Evolutionary conservation across 2,113 vertebrate species (phyloP).

Genomic region (Lipophrys pholis): DNA sequence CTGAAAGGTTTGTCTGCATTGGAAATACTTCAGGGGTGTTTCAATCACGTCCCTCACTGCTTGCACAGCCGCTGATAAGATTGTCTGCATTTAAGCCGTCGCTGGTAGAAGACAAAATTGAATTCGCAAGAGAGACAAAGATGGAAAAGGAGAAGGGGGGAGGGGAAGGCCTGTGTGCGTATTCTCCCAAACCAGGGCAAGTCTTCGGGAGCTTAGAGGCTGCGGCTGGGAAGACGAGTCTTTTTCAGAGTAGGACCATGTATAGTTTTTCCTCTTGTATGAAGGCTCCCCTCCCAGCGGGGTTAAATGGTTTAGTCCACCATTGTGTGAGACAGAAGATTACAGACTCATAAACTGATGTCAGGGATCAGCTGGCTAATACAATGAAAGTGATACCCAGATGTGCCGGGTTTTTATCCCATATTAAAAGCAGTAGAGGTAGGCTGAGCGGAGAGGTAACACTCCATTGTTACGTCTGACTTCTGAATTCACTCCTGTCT

Average conservation of each 20-base stretch:
- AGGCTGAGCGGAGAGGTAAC: constrained; percentile 56
- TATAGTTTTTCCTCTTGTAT: constrained; percentile 63
- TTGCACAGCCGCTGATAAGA: constrained; percentile 84
- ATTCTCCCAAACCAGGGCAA: constrained; percentile 72
- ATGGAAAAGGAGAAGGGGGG: constrained; percentile 68
- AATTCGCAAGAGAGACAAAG: constrained; percentile 81
- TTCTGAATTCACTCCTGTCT: constrained; percentile 45
- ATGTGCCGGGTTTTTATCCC: constrained; percentile 72
- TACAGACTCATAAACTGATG: constrained; percentile 83
- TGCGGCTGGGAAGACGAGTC: constrained; percentile 62
- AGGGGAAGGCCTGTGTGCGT: constrained; percentile 50
- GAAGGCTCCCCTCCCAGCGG: constrained; percentile 62
- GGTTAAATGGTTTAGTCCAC: constrained; percentile 78
- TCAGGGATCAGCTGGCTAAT: constrained; percentile 82
- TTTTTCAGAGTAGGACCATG: constrained; percentile 51
- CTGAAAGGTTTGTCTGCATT: constrained; percentile 81
- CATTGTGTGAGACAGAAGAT: constrained; percentile 76
- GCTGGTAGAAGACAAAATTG: constrained; percentile 81
- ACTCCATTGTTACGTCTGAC: constrained; percentile 52
- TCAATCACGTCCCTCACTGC: constrained; percentile 81
- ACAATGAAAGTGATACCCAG: constrained; percentile 78
- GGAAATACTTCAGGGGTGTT: constrained; percentile 82
- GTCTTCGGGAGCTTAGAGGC: constrained; percentile 74
- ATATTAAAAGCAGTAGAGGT: constrained; percentile 66
- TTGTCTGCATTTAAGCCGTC: constrained; percentile 81